phyloP scores from a whole-genome alignment of 2,113 vertebrate genomes.

The Crotophaga sulcirostris region DNA sequence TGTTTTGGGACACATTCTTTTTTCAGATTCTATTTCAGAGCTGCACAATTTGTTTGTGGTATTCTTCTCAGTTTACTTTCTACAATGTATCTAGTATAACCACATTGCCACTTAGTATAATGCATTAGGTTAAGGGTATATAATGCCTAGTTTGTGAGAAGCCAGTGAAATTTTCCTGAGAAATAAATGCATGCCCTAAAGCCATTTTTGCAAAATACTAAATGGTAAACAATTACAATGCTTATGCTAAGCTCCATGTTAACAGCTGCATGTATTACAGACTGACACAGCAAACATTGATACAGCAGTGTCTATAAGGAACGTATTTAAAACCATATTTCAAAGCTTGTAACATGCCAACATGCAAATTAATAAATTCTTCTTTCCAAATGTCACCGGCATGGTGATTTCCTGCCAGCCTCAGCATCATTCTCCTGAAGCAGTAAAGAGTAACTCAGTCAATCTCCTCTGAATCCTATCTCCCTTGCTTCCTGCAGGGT shows the following conservation, averaged over 20 bases:
- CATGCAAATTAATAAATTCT: constrained; percentile 74
- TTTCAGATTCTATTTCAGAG: background rate
- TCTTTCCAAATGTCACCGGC: constrained; percentile 65
- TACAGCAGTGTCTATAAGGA: constrained; percentile 1
- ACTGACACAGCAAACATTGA: background rate
- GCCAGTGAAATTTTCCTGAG: constrained; percentile 56
- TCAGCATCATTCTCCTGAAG: constrained; percentile 53
- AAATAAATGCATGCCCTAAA: constrained; percentile 60
- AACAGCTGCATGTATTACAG: constrained; percentile 47
- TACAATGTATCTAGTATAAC: constrained; percentile 1
- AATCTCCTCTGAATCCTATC: constrained; percentile 65
- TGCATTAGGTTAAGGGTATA: constrained; percentile 1
- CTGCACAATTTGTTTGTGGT: background rate
- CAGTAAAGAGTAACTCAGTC: constrained; percentile 63
- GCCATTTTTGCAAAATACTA: constrained; percentile 58
- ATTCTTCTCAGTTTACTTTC: constrained; percentile 41
- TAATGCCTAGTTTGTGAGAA: constrained; percentile 31
- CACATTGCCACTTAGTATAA: constrained; percentile 14
- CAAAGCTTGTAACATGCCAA: constrained; percentile 58
- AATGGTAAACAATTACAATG: constrained; percentile 67
- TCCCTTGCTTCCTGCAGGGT: constrained; percentile 52
- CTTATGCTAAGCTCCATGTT: constrained; percentile 63
- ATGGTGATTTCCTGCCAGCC: constrained; percentile 66
- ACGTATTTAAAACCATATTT: constrained; percentile 58
- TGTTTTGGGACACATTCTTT: background rate